A percentile compares a stretch with the other conserved stretches of the same genome.
Conservation (phyloP, 2,797 vertebrate species). For the Gallinago stenura region DNA sequence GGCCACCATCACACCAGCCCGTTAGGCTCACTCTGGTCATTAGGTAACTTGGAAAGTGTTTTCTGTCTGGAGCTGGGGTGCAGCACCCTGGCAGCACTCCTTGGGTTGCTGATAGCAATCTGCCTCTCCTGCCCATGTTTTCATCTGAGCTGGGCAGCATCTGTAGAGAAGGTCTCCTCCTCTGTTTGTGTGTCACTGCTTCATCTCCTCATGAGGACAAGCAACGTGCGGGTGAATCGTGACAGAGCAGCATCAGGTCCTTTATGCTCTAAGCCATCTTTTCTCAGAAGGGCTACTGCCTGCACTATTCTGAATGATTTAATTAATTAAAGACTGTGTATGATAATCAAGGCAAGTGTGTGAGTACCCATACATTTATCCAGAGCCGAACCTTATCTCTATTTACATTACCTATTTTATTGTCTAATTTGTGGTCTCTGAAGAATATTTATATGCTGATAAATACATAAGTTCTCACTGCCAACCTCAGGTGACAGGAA, state of each 20-base stretch:
- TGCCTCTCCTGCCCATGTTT: background rate
- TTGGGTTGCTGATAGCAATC: background rate
- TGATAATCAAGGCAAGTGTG: background rate
- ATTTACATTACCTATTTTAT: background rate
- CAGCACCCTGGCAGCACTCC: background rate
- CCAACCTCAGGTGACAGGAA: slow-evolving; percentile 52
- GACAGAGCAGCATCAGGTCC: background rate
- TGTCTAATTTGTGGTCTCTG: background rate
- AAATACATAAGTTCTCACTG: background rate
- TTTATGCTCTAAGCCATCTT: background rate
- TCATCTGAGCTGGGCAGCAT: background rate
- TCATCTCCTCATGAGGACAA: background rate
- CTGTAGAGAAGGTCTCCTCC: background rate
- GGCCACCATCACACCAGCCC: background rate
- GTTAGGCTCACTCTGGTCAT: background rate
- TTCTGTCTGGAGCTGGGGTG: background rate
- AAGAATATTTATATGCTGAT: background rate
- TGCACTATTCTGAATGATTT: background rate
- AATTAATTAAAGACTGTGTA: background rate
- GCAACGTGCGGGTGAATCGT: background rate
- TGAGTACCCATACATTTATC: background rate
- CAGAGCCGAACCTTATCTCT: background rate
- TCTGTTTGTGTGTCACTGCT: background rate
- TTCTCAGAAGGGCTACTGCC: background rate
- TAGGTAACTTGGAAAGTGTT: background rate